These are phyloP conservation scores for Pentalonia nigronervosa DNA, from an alignment of 1,140 invertebrate species.

Conservation along the genomic window DNA sequence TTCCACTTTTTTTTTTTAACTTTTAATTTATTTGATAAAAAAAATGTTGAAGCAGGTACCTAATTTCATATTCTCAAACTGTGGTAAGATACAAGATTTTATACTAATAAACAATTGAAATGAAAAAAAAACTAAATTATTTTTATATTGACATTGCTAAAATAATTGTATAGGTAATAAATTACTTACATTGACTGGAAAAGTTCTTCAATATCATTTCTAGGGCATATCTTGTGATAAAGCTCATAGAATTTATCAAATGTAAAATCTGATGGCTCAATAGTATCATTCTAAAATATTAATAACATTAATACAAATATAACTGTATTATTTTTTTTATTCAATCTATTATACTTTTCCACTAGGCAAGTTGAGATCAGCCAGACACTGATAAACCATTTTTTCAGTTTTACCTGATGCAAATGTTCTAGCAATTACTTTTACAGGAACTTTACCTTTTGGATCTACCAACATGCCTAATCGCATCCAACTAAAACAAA, in stretches of 20 bases:
- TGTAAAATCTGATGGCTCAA: slow-evolving; percentile 93
- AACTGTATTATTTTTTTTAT: not conserved
- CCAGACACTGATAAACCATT: slow-evolving; percentile 95
- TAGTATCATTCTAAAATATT: slow-evolving; percentile 81
- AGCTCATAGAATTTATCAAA: slow-evolving; percentile 99
- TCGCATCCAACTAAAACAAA: slow-evolving; percentile 91
- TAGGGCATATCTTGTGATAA: slow-evolving; percentile 98
- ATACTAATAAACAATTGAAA: not conserved
- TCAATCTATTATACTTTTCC: slow-evolving; percentile 78
- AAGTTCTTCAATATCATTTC: slow-evolving; percentile 98
- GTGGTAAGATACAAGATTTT: not conserved
- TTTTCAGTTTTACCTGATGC: slow-evolving; percentile 98
- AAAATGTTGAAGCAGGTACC: not conserved
- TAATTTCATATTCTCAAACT: not conserved
- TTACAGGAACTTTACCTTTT: slow-evolving; percentile 95
- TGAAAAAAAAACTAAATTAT: not conserved
- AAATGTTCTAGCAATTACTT: slow-evolving; percentile 96
- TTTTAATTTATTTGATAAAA: not conserved
- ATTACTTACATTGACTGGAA: slow-evolving; percentile 93
- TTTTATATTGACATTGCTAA: not conserved
- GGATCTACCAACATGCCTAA: slow-evolving; percentile 91
- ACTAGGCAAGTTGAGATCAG: slow-evolving; percentile 90
- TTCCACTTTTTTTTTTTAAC: too few species aligned
- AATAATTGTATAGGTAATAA: not conserved
- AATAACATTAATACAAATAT: not conserved